phyloP scores from a whole-genome alignment of 2,888 invertebrate genomes.

The Trachelus stipa region DNA sequence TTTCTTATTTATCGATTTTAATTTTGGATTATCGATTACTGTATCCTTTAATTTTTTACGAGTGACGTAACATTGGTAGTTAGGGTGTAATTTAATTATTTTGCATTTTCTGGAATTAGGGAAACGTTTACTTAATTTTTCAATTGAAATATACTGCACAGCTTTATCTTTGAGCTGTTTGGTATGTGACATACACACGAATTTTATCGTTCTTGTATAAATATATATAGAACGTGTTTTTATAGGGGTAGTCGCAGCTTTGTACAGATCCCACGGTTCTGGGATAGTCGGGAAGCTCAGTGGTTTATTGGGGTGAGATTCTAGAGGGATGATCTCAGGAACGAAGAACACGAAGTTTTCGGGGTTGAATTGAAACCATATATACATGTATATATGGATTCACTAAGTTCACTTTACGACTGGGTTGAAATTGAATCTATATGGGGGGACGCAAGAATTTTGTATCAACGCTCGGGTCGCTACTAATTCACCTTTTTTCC shows the following conservation, averaged over 20 bases:
- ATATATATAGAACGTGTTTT: not conserved
- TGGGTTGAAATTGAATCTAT: not conserved
- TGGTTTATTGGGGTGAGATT: not conserved
- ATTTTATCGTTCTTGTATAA: not conserved
- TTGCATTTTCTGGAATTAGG: too few relatives aligned
- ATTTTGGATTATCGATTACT: too few relatives aligned
- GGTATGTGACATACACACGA: not conserved
- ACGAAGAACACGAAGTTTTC: not conserved
- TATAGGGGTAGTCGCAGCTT: not conserved
- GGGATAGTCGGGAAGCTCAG: not conserved
- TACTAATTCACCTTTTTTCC: not conserved
- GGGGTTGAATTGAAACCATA: not conserved
- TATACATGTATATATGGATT: not conserved
- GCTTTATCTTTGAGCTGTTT: not conserved
- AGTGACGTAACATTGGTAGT: too few relatives aligned
- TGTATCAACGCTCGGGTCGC: not conserved
- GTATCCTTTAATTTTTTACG: too few relatives aligned
- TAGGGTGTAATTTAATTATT: too few relatives aligned
- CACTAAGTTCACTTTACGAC: not conserved
- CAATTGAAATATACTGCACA: not conserved
- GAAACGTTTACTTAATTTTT: not conserved
- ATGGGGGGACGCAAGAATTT: not conserved
- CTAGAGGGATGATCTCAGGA: slow-evolving; percentile 1
- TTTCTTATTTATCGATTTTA: too few relatives aligned
- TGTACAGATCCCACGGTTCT: not conserved